Evolutionary conservation across 2,113 vertebrate genomes (phyloP), one percentile per base, ranked within the genome.

Genomic region (Meles meles): DNA sequence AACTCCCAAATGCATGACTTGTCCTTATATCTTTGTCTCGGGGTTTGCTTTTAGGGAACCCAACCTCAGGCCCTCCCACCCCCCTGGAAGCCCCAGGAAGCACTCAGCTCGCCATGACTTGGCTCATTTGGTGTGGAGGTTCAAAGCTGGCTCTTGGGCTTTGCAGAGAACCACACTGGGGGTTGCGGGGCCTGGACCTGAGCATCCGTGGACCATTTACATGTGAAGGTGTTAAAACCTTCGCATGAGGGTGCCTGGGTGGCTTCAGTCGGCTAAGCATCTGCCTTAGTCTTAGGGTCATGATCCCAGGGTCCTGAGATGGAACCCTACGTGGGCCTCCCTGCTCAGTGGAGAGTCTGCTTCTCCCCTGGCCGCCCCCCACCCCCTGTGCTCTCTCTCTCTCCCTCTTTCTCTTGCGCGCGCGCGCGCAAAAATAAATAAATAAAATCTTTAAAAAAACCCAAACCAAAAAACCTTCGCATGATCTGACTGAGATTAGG

Each of bases 71-170:
- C 4, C 11, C 74, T 31, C 57, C 42, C 3, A 11, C 3, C 25
- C 3, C 57, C 47, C 29, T 4, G 6, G 18, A 7, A 12, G 5
- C 12, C 72, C 21, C 11, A 0, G 0, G n/a, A 18, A 69, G 67
- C 31, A 23, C 47, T 49, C 2, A 9, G 7, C 4, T 52, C n/a
- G 10, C 82, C 20, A 3, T 34, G 59, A 42, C 47, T 23, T 7
- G 3, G 42, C 39, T n/a, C 31, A 7, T 57, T 65, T 7, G 23
- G 42, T 39, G 9, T 11, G 61, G 87, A 42, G 63, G 6, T 23
- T 77, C 83, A 29, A 87, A 57, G 59, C 18, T 37, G 4, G 34
- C 59, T 7, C 8, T 21, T 2, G 23, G 39, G 12, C 29, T 21
- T 31, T 80, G 5, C 12, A 10, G 25, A 25, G 34, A 59, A 39